Percentiles rank a stretch among this genome's conserved stretches.
These are phyloP conservation scores for Pterostichus niger DNA, from an alignment of 2,888 invertebrate genomes.

Conservation along the genomic window DNA sequence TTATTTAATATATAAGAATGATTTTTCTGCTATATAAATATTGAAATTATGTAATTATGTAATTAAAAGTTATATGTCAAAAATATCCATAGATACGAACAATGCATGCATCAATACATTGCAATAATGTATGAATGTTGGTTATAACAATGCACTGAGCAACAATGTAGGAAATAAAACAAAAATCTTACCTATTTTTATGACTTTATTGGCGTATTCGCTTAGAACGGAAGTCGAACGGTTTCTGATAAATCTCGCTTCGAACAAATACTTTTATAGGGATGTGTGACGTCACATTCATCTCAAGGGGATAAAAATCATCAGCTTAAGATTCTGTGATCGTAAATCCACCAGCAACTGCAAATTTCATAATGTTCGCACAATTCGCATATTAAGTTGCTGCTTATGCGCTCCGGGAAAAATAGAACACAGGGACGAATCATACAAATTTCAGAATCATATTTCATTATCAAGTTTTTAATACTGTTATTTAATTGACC, in stretches of 20 bases:
- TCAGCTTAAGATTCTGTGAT: constrained; percentile 61
- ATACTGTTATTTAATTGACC: too few relatives aligned
- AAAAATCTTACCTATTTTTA: background rate
- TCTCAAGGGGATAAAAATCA: constrained; percentile 63
- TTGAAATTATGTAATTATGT: too few relatives aligned
- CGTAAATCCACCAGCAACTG: constrained; percentile 61
- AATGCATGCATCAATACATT: background rate
- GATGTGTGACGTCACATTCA: constrained; percentile 51
- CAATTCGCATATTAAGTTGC: constrained; percentile 63
- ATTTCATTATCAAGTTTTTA: too few relatives aligned
- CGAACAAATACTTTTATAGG: constrained; percentile 60
- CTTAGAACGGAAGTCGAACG: constrained; percentile 33
- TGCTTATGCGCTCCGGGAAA: constrained; percentile 46
- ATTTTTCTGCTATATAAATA: too few relatives aligned
- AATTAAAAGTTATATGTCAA: too few relatives aligned
- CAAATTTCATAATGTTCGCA: constrained; percentile 64
- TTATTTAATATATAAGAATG: too few relatives aligned
- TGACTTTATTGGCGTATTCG: background rate
- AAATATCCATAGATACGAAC: background rate
- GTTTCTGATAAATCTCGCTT: constrained; percentile 50
- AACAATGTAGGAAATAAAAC: too few relatives aligned
- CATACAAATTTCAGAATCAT: background rate
- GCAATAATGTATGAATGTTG: background rate
- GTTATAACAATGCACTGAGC: background rate
- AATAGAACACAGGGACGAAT: constrained; percentile 48